phyloP scores from a whole-genome alignment of 2,113 vertebrate genomes.

The Lota lota region DNA sequence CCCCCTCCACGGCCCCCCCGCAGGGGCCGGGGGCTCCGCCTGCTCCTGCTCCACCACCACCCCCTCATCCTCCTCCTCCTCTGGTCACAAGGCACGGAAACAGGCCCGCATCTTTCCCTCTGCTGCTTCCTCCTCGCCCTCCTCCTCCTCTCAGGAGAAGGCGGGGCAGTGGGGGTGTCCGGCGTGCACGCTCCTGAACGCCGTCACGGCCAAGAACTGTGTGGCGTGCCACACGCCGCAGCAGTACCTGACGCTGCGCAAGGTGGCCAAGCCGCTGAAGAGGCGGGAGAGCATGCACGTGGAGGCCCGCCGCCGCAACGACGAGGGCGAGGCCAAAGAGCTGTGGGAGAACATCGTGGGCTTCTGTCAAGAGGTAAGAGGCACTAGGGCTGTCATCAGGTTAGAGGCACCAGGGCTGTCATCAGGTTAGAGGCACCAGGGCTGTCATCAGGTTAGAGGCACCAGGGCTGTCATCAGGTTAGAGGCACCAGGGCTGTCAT shows the following conservation, averaged over 20 bases:
- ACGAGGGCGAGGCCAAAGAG: conserved; percentile 95
- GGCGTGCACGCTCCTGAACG: conserved; percentile 90
- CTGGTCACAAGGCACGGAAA: conserved; percentile 71
- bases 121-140: conserved; percentile 52
- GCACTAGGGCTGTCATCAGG: neutral
- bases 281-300: conserved; percentile 93
- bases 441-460: too few species aligned
- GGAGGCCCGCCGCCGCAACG: conserved; percentile 87
- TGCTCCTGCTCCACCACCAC: conserved; percentile 53
- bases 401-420: too few species aligned
- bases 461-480: too few species aligned
- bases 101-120: conserved; percentile 67
- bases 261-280: conserved; percentile 79
- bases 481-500: too few species aligned
- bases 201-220: conserved; percentile 86
- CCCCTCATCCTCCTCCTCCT: conserved; percentile 27
- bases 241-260: conserved; percentile 82
- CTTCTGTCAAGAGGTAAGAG: conserved; percentile 92
- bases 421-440: too few species aligned
- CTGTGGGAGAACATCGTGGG: conserved; percentile 95
- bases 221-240: conserved; percentile 91
- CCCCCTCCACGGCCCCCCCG: conserved; percentile 65
- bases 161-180: conserved; percentile 86
- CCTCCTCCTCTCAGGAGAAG: conserved; percentile 24
- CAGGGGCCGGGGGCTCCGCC: conserved; percentile 45